Percentiles rank a stretch among this genome's conserved stretches.
These are phyloP conservation scores for Lytechinus pictus DNA, from an alignment of 35 echinoderm and acorn worm genomes.

Conservation along the genomic window DNA sequence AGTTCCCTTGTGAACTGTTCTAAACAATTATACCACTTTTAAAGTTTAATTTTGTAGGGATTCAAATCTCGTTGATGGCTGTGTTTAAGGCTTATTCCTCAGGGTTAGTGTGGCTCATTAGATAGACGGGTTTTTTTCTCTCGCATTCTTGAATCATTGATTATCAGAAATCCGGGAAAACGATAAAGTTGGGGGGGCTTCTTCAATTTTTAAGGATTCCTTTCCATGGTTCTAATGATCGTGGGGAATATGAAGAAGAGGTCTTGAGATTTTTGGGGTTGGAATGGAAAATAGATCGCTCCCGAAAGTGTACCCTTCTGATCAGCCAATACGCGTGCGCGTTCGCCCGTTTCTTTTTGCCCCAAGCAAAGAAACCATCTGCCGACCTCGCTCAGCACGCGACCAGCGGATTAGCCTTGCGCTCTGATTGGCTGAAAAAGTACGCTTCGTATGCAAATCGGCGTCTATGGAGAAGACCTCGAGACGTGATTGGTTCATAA, in stretches of 20 bases:
- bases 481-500: neutral
- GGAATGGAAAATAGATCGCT: conserved; percentile 30
- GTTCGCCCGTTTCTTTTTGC: conserved; percentile 28
- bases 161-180: conserved; percentile 17
- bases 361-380: conserved; percentile 24
- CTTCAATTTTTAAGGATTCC: conserved; percentile 11
- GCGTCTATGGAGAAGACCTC: conserved; percentile 12
- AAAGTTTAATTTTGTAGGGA: neutral
- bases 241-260: neutral
- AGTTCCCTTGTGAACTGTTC: neutral
- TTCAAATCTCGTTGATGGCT: conserved; percentile 4
- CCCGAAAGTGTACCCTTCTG: conserved; percentile 7
- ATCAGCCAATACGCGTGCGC: conserved; percentile 38
- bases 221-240: neutral
- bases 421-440: conserved; percentile 16
- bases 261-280: neutral
- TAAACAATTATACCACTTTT: neutral
- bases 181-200: conserved; percentile 15
- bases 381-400: conserved; percentile 35
- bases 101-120: conserved; percentile 9
- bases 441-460: conserved; percentile 44
- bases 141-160: conserved; percentile 16
- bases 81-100: conserved; percentile 6
- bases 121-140: neutral
- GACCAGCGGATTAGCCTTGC: conserved; percentile 29